Percentiles rank a stretch among this genome's conserved stretches.
Conservation (phyloP, 2,888 invertebrate genomes). For the Tinea pellionella region DNA sequence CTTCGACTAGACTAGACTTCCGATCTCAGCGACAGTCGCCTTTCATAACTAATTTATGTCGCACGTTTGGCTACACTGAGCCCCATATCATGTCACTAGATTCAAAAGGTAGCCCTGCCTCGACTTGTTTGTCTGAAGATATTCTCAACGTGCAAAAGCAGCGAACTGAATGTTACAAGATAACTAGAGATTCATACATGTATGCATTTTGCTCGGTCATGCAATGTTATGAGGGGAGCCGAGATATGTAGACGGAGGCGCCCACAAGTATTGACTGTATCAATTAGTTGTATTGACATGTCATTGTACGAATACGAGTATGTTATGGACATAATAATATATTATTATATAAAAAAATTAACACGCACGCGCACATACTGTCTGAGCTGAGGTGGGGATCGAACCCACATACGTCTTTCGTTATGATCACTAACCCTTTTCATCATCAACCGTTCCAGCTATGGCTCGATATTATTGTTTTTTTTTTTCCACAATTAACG, state of each 20-base stretch:
- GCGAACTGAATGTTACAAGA: constrained; percentile 3
- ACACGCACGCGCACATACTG: no score
- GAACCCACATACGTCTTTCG: no score
- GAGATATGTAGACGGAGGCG: background rate
- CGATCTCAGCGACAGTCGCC: background rate
- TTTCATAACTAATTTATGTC: background rate
- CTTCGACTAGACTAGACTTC: background rate
- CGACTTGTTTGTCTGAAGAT: background rate
- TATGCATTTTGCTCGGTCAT: constrained; percentile 8
- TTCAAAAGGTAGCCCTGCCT: background rate
- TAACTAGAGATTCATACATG: constrained; percentile 2
- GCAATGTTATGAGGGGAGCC: background rate
- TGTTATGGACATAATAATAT: no score
- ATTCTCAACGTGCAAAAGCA: background rate
- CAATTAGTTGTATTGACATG: background rate
- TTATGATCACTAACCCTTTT: no score
- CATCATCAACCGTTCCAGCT: no score
- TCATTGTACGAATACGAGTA: no score
- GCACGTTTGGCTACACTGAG: no score
- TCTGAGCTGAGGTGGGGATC: no score
- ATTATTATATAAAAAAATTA: no score
- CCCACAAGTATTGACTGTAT: background rate
- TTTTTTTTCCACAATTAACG: no score
- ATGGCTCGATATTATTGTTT: no score
- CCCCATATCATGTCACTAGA: background rate